A percentile compares a stretch with the other conserved stretches of the same genome.
These are phyloP conservation scores for Tolypeutes matacus DNA, from an alignment of 2,797 vertebrate genomes.

Conservation along the genomic window DNA sequence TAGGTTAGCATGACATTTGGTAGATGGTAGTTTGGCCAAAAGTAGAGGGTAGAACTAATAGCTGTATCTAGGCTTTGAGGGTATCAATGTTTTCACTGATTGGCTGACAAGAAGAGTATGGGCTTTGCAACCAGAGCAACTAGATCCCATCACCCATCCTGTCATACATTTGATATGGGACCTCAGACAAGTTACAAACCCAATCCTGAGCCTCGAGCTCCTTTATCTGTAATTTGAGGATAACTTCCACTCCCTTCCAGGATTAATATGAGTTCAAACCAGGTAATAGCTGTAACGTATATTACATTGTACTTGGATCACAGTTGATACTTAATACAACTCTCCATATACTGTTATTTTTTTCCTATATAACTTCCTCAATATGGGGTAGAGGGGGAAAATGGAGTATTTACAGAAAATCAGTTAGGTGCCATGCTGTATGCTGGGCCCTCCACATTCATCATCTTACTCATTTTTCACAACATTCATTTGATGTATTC, in stretches of 20 bases:
- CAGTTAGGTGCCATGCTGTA: background rate
- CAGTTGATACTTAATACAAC: background rate
- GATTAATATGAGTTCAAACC: background rate
- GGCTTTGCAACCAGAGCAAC: background rate
- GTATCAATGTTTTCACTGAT: background rate
- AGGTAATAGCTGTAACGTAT: background rate
- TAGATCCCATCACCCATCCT: background rate
- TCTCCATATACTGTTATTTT: background rate
- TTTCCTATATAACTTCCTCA: background rate
- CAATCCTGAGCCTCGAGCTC: background rate
- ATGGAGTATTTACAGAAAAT: background rate
- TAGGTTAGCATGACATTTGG: background rate
- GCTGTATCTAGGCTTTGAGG: background rate
- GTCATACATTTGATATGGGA: background rate
- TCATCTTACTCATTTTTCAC: background rate
- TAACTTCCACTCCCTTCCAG: background rate
- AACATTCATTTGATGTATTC: background rate
- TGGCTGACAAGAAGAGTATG: background rate
- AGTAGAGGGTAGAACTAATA: background rate
- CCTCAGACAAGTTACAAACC: background rate
- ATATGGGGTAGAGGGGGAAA: background rate
- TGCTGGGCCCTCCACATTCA: background rate
- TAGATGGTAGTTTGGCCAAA: background rate
- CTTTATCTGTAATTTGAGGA: background rate
- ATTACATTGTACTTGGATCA: background rate